Conservation (phyloP, 2,888 invertebrate genomes). For the Lordiphosa andalusiaca region DNA sequence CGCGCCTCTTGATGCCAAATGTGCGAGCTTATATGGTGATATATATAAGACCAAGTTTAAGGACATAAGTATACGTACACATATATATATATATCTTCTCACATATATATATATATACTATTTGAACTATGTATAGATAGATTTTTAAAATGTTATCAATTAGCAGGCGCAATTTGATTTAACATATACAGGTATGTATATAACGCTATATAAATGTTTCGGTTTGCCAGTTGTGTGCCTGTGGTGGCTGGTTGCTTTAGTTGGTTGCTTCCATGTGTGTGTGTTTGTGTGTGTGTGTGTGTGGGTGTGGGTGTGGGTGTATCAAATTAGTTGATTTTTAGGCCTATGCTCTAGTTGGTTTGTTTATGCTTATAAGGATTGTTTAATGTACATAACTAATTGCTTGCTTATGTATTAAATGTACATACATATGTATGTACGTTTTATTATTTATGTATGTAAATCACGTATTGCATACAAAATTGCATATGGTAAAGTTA, state of each 20-base stretch:
- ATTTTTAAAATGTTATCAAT: conserved; percentile 45
- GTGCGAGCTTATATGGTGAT: conserved; percentile 9
- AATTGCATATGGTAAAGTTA: conserved; percentile 32
- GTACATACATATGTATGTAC: conserved; percentile 14
- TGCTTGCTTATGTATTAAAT: conserved; percentile 25
- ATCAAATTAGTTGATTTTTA: conserved; percentile 14
- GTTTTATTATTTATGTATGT: conserved; percentile 36
- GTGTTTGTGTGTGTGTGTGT: no score
- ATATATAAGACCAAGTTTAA: conserved; percentile 13
- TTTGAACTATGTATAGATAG: conserved; percentile 32
- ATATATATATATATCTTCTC: conserved; percentile 1
- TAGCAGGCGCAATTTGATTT: conserved; percentile 11
- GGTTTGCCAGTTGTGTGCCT: conserved; percentile 1
- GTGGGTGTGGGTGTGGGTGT: no score
- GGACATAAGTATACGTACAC: conserved; percentile 10
- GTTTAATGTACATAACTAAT: conserved; percentile 38
- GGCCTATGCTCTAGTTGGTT: conserved; percentile 21
- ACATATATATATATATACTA: conserved; percentile 5
- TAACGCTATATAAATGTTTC: conserved; percentile 32
- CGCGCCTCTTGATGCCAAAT: conserved; percentile 33
- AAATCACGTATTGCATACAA: conserved; percentile 56
- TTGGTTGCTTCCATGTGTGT: conserved; percentile 18
- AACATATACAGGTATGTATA: conserved; percentile 19
- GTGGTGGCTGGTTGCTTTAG: conserved; percentile 9
- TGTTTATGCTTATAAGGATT: conserved; percentile 16